phyloP scores from a whole-genome alignment of 2,888 invertebrate genomes.

The Drosophila ustulata region DNA sequence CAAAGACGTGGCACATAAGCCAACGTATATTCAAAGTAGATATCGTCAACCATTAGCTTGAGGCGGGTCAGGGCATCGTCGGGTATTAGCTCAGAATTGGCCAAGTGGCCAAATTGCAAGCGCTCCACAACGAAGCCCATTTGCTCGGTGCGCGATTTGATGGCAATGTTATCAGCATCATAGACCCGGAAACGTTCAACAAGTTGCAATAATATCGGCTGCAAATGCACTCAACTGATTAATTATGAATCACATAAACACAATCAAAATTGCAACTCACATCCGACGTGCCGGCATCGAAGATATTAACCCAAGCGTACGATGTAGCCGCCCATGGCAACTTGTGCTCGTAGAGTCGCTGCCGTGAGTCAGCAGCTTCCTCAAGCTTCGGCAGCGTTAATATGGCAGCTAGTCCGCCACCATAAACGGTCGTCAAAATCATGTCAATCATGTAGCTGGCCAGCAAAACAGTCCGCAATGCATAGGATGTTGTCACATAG shows the following conservation, averaged over 20 bases:
- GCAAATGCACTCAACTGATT: neutral
- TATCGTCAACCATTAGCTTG: conserved; percentile 88
- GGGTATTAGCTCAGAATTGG: conserved; percentile 88
- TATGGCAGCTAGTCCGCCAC: conserved; percentile 88
- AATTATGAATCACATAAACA: neutral
- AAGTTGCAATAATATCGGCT: conserved; percentile 60
- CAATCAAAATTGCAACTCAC: conserved; percentile 39
- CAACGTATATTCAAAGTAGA: conserved; percentile 88
- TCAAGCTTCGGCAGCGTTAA: conserved; percentile 89
- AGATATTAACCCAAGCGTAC: conserved; percentile 88
- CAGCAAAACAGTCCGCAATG: conserved; percentile 74
- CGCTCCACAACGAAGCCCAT: conserved; percentile 88
- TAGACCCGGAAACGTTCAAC: conserved; percentile 57
- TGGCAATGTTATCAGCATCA: conserved; percentile 59
- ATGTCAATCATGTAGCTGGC: conserved; percentile 85
- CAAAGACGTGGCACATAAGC: conserved; percentile 88
- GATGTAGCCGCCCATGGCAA: conserved; percentile 89
- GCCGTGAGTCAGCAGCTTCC: conserved; percentile 87
- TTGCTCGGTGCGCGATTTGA: conserved; percentile 85
- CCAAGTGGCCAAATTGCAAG: conserved; percentile 88
- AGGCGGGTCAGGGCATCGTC: conserved; percentile 86
- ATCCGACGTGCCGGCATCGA: conserved; percentile 86
- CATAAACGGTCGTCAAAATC: conserved; percentile 88
- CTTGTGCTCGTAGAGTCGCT: conserved; percentile 87
- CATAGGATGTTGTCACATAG: conserved; percentile 65